phyloP scores from a whole-genome alignment of 1,140 invertebrate genomes.

The Halesus radiatus region DNA sequence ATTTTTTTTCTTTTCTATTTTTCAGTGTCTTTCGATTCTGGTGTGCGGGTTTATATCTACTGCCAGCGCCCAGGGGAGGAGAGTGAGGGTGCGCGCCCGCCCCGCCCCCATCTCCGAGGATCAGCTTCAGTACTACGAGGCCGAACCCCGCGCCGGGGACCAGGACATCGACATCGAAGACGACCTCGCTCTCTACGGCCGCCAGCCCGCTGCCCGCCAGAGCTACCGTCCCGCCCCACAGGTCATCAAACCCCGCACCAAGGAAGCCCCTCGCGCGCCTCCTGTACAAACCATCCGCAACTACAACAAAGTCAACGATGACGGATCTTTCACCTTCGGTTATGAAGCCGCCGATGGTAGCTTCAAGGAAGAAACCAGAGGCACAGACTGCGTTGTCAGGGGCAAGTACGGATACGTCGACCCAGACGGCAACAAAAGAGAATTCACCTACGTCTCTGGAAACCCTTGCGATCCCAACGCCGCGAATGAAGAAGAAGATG shows the following conservation, averaged over 20 bases:
- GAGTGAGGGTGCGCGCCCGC: slow-evolving; percentile 50
- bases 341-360: slow-evolving; percentile 92
- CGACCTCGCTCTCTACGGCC: slow-evolving; percentile 65
- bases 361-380: slow-evolving; percentile 90
- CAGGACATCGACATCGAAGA: slow-evolving; percentile 64
- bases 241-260: slow-evolving; percentile 65
- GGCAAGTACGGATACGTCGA: slow-evolving; percentile 93
- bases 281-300: slow-evolving; percentile 85
- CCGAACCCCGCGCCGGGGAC: slow-evolving; percentile 45
- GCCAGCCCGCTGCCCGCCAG: slow-evolving; percentile 58
- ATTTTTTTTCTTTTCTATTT: slow-evolving; percentile 16
- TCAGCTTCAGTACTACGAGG: slow-evolving; percentile 52
- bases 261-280: slow-evolving; percentile 76
- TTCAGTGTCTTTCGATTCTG: slow-evolving; percentile 44
- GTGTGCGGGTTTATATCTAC: slow-evolving; percentile 24
- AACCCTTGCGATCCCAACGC: slow-evolving; percentile 89
- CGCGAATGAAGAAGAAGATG: slow-evolving; percentile 74
- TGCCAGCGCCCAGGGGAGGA: slow-evolving; percentile 26
- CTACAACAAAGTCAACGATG: slow-evolving; percentile 87
- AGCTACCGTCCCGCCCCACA: slow-evolving; percentile 56
- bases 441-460: slow-evolving; percentile 93
- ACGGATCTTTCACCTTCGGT: slow-evolving; percentile 87
- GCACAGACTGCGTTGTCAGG: slow-evolving; percentile 87
- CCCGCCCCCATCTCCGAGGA: slow-evolving; percentile 46
- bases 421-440: slow-evolving; percentile 88